A percentile compares a stretch with the other conserved stretches of the same genome.
phyloP scores from a whole-genome alignment of 2,113 vertebrate genomes.

The Ploceus nigricollis region DNA sequence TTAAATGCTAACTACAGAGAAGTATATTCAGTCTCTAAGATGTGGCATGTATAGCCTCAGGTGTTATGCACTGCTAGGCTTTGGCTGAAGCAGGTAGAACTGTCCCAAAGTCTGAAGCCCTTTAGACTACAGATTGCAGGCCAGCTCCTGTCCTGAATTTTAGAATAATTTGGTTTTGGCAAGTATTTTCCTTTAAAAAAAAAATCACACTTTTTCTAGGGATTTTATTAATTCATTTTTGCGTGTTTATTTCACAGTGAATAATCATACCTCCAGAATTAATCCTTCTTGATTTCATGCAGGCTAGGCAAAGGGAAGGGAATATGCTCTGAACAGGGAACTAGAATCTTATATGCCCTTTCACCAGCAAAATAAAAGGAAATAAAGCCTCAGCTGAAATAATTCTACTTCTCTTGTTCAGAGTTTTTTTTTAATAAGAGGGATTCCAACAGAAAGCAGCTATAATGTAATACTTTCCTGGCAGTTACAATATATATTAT shows the following conservation, averaged over 20 bases:
- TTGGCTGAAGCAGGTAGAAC: not conserved
- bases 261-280: not conserved
- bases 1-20: not conserved
- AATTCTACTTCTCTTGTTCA: not conserved
- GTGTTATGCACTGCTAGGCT: not conserved
- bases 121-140: not conserved
- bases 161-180: not conserved
- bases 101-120: not conserved
- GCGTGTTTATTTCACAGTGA: not conserved
- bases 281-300: not conserved
- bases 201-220: not conserved
- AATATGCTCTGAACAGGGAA: not conserved
- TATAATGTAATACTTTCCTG: not conserved
- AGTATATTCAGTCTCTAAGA: not conserved
- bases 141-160: not conserved
- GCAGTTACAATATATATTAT: no score
- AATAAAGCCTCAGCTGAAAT: not conserved
- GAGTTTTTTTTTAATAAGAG: not conserved
- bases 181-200: not conserved
- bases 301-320: not conserved
- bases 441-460: not conserved
- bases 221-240: not conserved
- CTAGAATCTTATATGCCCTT: not conserved
- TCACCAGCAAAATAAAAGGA: not conserved
- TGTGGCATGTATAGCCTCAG: not conserved